Evolutionary conservation across 2,888 invertebrate genomes (phyloP), one percentile per base, ranked within the genome.

Genomic region (Melieria omissa): DNA sequence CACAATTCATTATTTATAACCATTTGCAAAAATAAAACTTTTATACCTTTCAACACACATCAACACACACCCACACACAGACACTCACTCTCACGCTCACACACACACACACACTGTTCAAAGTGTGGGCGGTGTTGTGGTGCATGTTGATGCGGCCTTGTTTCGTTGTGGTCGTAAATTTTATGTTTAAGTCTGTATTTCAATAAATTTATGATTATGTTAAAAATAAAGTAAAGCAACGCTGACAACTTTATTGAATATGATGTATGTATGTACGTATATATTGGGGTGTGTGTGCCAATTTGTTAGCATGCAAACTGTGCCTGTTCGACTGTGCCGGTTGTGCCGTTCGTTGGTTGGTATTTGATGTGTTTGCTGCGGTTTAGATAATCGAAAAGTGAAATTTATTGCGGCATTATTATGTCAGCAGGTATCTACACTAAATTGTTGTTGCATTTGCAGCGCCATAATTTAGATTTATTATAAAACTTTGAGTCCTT

Each of bases 191-290:
- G 73, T 76, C 73, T 75, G 71, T 73, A 75, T 73, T 80, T 80
- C 84, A 83, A 84, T 84, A 84, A 83, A 84, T 83, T 81, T 83
- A 81, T 82, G 84, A 82, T 82, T 81, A 80, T 70, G 64, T 61
- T 66, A 52, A 46, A 42, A 70, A 64, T 57, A 64, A 70, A 54
- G 49, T 67, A 60, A 60, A 41, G 47, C 47, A 60, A 44, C 65
- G 70, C 68, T 73, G 75, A 72, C 75, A 73, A 73, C 70, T 73
- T 73, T 72, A 75, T 73, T 75, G 73, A 75, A 73, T 61, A 70
- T 57, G 58, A 63, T 67, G 52, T 54, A 41, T 65, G 47, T 65
- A 54, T 63, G 16, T 12, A 52, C 29, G n/a, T 14, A 8, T 46
- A 60, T 42, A 12, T 42, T 46, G 52, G 44, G 14, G 14, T 72